Conservation (phyloP, 2,113 vertebrate genomes). For the Anseranas semipalmata region DNA sequence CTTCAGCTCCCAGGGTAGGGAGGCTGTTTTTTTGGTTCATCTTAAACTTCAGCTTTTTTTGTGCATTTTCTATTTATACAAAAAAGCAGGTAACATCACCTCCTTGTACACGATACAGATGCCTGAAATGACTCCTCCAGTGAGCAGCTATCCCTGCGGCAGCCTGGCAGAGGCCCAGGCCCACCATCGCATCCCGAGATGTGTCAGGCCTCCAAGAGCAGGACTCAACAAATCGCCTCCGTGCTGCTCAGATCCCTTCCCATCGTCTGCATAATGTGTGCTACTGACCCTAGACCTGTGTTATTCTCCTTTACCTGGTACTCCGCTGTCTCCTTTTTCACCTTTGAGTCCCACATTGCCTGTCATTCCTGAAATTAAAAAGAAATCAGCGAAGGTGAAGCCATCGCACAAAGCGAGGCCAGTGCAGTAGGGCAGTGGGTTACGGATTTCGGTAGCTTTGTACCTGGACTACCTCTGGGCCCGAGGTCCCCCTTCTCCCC, state of each 20-base stretch:
- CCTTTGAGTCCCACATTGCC: slow-evolving; percentile 69
- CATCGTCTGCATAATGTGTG: background rate
- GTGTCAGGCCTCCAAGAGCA: background rate
- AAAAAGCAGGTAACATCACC: background rate
- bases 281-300: background rate
- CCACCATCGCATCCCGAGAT: background rate
- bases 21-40: background rate
- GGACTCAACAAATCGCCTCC: background rate
- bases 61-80: background rate
- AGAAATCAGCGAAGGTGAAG: background rate
- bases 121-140: background rate
- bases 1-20: background rate
- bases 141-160: background rate
- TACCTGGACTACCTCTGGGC: slow-evolving; percentile 41
- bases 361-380: slow-evolving; percentile 43
- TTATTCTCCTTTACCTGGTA: slow-evolving; percentile 13
- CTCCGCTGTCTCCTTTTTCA: slow-evolving; percentile 13
- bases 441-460: background rate
- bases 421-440: background rate
- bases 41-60: background rate
- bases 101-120: background rate
- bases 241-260: background rate
- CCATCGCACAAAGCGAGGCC: background rate
- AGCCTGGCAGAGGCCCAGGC: background rate
- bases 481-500: slow-evolving; percentile 68